Evolutionary conservation across 1,140 invertebrate species (phyloP), one percentile per base, ranked within the genome.

Genomic region (Acromyrmex heyeri): DNA sequence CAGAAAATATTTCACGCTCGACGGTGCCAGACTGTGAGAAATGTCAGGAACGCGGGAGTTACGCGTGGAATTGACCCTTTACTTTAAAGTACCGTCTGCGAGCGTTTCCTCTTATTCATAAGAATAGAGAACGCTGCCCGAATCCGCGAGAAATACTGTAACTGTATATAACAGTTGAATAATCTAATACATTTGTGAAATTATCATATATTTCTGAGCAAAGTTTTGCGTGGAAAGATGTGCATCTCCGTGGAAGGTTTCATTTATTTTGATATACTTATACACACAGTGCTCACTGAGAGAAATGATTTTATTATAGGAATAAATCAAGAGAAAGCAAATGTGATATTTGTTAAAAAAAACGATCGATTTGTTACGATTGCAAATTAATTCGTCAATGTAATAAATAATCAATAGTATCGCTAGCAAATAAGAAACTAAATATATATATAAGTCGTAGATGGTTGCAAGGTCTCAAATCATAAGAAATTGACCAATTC

Each of bases 11-110:
- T 67, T 86, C 75, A 59, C 62, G 73, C 75, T 67, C 83, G 83
- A 57, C 59, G 59, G 48, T 77, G 82, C 72, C 73, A 85, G 72
- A 75, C 82, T 65, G 57, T 10, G 48, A 85, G 61, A 67, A 85
- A 65, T 18, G 83, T 24, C n/a, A 30, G 48, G 55, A 30, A 75
- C 30, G 79, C 65, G 34, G 34, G 34, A 59, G 65, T 21, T n/a
- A 72, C 30, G 85, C 69, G 38, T 8, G 79, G 79, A 61, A 83
- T 75, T 61, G 79, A 83, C 69, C 79, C 55, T 83, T 83, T 81
- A 61, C 55, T 61, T 83, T 75, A 83, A 83, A 62, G 48, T 57
- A 62, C 55, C 65, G 16, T 72, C 65, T 72, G 34, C 44, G 8
- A 72, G 34, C 67, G 10, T n/a, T 12, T 44, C 38, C 30, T 55